Conservation (phyloP, 2,797 vertebrate species). For the Melanogrammus aeglefinus region DNA sequence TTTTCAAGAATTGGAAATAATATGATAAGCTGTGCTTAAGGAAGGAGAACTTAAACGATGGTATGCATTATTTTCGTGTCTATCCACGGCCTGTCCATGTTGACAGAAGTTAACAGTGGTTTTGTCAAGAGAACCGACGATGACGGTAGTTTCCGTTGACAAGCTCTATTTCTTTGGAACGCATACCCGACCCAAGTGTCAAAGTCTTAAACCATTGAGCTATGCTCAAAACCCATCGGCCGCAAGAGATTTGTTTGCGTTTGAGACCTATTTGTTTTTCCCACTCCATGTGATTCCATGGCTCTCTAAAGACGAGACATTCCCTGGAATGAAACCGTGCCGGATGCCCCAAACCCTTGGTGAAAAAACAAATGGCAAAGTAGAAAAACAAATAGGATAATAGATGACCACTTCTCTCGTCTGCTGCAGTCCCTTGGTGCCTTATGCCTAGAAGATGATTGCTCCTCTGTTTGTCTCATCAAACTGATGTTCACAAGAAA, state of each 20-base stretch:
- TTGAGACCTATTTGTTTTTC: constrained; percentile 65
- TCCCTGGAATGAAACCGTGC: constrained; percentile 60
- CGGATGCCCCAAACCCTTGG: constrained; percentile 52
- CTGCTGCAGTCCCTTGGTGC: constrained; percentile 29
- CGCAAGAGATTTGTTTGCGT: constrained; percentile 52
- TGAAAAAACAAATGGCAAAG: constrained; percentile 24
- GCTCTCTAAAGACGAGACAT: constrained; percentile 39
- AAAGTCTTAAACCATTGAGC: constrained; percentile 55
- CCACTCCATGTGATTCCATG: constrained; percentile 60
- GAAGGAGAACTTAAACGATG: neutral
- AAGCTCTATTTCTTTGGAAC: constrained; percentile 58
- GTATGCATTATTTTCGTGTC: neutral
- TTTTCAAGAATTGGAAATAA: neutral
- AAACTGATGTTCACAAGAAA: constrained; percentile 43
- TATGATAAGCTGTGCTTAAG: neutral
- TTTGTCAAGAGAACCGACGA: constrained; percentile 50
- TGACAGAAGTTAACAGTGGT: constrained; percentile 49
- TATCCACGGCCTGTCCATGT: constrained; percentile 27
- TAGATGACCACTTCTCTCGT: constrained; percentile 17
- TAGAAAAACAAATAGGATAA: constrained; percentile 9
- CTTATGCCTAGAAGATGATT: constrained; percentile 32
- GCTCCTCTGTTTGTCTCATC: constrained; percentile 66
- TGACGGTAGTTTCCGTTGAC: constrained; percentile 61
- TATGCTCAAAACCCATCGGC: constrained; percentile 50
- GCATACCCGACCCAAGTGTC: constrained; percentile 61